Evolutionary conservation across 1,140 invertebrate species (phyloP).

Genomic region (Brachionus plicatilis): DNA sequence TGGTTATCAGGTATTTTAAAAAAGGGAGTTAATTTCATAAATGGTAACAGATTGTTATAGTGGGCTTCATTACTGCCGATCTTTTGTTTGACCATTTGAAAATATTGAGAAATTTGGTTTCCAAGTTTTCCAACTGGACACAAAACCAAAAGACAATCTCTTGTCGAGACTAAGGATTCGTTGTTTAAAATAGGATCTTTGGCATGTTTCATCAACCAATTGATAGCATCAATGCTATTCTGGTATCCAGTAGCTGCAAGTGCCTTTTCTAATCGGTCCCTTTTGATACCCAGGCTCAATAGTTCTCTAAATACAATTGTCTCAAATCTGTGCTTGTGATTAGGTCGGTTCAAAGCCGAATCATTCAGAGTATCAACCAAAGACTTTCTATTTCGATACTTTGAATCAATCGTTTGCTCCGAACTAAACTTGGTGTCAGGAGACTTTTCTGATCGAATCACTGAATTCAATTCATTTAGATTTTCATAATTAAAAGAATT

Average conservation of each 20-base stretch:
- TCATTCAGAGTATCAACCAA: neutral
- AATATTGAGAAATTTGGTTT: constrained; percentile 12
- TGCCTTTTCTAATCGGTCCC: constrained; percentile 10
- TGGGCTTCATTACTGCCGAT: constrained; percentile 28
- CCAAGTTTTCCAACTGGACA: constrained; percentile 6
- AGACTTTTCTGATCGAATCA: neutral
- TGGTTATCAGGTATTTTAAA: constrained; percentile 36
- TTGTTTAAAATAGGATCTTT: constrained; percentile 28
- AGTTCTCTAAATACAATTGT: neutral
- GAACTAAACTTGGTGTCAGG: neutral
- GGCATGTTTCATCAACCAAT: constrained; percentile 19
- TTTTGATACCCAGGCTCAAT: neutral
- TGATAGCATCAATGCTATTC: constrained; percentile 24
- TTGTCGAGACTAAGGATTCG: neutral
- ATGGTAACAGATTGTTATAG: constrained; percentile 21
- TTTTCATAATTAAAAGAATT: neutral
- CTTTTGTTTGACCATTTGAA: constrained; percentile 6
- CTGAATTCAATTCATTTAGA: neutral
- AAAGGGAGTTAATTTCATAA: constrained; percentile 31
- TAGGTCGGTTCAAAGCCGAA: neutral
- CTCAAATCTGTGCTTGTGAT: neutral
- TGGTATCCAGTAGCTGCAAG: constrained; percentile 20
- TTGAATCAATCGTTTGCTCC: neutral
- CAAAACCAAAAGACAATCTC: constrained; percentile 18
- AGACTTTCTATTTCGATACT: neutral